phyloP scores from a whole-genome alignment of 2,888 invertebrate genomes.

The Temnothorax rugatulus region DNA sequence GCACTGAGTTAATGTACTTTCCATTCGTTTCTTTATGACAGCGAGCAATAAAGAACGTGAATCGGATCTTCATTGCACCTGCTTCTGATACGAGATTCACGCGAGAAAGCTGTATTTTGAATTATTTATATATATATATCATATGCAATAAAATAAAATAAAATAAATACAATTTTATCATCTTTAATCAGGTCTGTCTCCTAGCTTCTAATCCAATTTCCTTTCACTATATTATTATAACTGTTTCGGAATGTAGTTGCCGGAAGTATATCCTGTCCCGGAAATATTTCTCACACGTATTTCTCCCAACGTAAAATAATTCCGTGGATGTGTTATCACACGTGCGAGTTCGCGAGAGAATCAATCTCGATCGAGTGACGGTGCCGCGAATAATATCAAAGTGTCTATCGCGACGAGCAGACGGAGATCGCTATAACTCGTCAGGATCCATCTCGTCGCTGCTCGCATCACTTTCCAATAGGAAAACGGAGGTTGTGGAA shows the following conservation, averaged over 20 bases:
- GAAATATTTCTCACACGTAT: conserved; percentile 9
- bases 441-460: neutral
- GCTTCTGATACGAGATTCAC: neutral
- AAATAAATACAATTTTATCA: neutral
- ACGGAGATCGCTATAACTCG: conserved; percentile 17
- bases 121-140: neutral
- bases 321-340: neutral
- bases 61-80: conserved; percentile 21
- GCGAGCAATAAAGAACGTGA: conserved; percentile 19
- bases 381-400: conserved; percentile 25
- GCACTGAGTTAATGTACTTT: conserved; percentile 43
- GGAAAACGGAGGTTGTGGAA: conserved; percentile 45
- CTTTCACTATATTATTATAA: neutral
- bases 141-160: neutral
- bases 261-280: neutral
- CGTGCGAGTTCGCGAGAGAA: neutral
- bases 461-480: conserved; percentile 26
- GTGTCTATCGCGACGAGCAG: conserved; percentile 26
- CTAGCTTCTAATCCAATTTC: conserved; percentile 5
- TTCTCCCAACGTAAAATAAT: neutral
- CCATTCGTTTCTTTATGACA: conserved; percentile 9
- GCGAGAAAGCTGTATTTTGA: neutral
- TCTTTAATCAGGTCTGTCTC: neutral
- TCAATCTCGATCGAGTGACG: conserved; percentile 24
- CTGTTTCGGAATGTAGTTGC: neutral